Percentiles rank a stretch among this genome's conserved stretches.
phyloP scores from a whole-genome alignment of 1,140 invertebrate species.

The Rhynchophorus ferrugineus region DNA sequence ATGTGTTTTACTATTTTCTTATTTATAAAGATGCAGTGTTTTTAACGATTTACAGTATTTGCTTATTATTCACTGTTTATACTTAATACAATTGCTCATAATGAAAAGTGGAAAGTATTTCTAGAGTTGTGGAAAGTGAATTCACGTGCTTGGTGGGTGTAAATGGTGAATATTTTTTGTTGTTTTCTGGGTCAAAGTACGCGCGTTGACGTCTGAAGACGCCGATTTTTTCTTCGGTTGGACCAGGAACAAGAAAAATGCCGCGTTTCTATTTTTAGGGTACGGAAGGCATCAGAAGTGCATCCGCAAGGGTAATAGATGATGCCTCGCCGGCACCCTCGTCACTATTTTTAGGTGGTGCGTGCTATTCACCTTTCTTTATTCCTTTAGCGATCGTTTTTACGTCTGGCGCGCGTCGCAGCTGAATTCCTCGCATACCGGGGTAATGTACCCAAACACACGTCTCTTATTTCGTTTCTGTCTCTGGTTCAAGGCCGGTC shows the following conservation, averaged over 20 bases:
- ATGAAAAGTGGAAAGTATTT: no score
- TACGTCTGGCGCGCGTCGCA: not conserved
- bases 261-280: not conserved
- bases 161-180: no score
- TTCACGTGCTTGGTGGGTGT: no score
- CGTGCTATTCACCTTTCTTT: slow-evolving; percentile 3
- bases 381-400: slow-evolving; percentile 1
- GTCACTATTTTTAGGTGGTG: slow-evolving; percentile 3
- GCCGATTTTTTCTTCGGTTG: not conserved
- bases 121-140: no score
- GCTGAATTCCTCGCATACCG: not conserved
- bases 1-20: not conserved
- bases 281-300: not conserved
- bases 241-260: not conserved
- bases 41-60: no score
- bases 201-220: not conserved
- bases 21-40: no score
- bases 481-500: not conserved
- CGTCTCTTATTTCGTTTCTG: not conserved
- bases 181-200: slow-evolving; percentile 1
- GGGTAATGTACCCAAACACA: slow-evolving; percentile 1
- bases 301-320: not conserved
- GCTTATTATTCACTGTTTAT: no score
- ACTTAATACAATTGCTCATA: no score
- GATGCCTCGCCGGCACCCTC: not conserved